These are phyloP conservation scores for Aspidapion aeneum DNA, from an alignment of 2,888 invertebrate species.

Conservation along the genomic window DNA sequence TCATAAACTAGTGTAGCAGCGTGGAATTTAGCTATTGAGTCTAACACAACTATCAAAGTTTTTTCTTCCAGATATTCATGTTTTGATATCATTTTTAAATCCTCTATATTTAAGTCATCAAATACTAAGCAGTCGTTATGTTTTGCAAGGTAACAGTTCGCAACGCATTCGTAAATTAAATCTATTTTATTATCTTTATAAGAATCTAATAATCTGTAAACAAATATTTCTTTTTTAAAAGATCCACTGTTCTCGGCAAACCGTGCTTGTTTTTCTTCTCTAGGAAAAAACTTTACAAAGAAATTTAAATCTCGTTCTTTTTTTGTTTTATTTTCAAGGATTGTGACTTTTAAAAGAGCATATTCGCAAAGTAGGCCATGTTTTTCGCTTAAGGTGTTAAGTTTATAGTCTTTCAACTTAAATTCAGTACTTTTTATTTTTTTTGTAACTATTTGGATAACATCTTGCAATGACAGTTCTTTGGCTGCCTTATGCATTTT, in stretches of 20 bases:
- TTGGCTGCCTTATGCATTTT: not conserved
- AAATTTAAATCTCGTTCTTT: conserved; percentile 27
- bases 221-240: conserved; percentile 35
- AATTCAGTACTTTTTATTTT: conserved; percentile 26
- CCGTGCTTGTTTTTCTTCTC: conserved; percentile 26
- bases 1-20: conserved; percentile 43
- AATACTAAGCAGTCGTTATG: conserved; percentile 42
- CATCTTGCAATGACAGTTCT: conserved; percentile 18
- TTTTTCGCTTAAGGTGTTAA: conserved; percentile 24
- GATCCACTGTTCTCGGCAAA: conserved; percentile 36
- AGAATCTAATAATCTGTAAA: conserved; percentile 32
- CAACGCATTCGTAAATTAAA: conserved; percentile 35
- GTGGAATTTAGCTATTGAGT: conserved; percentile 42
- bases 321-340: conserved; percentile 23
- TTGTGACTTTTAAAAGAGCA: conserved; percentile 27
- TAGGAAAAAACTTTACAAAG: conserved; percentile 39
- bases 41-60: conserved; percentile 34
- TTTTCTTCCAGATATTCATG: conserved; percentile 34
- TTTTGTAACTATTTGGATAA: conserved; percentile 21
- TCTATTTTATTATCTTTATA: conserved; percentile 25
- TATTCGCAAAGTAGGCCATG: conserved; percentile 38
- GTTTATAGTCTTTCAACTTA: conserved; percentile 17
- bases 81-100: conserved; percentile 36
- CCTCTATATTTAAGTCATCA: conserved; percentile 43
- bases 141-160: conserved; percentile 40